Evolutionary conservation across 2,888 invertebrate genomes (phyloP).

Genomic region (Miltochrista miniata): DNA sequence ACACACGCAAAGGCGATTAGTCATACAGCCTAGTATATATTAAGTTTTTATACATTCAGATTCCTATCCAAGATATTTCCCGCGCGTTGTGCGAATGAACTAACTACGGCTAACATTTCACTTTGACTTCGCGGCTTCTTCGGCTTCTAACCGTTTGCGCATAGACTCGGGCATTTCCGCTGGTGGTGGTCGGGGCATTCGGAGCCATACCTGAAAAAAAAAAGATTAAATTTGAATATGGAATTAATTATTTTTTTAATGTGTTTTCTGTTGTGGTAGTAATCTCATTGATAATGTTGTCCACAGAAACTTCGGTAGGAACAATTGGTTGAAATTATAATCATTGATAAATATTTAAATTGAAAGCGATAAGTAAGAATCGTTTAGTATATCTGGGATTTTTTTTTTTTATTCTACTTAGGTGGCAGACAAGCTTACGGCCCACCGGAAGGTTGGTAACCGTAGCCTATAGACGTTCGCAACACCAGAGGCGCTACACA

Average conservation of each 20-base stretch:
- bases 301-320: conserved; percentile 69
- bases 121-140: conserved; percentile 63
- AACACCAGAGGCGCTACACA: no score
- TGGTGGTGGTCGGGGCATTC: conserved; percentile 97
- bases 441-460: no score
- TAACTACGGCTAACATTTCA: conserved; percentile 37
- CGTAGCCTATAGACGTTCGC: no score
- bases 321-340: conserved; percentile 68
- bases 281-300: conserved; percentile 51
- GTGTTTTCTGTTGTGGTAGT: background rate
- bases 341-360: conserved; percentile 44
- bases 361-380: no score
- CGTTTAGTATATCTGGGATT: no score
- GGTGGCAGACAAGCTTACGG: no score
- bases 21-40: background rate
- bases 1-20: background rate
- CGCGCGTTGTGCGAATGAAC: conserved; percentile 30
- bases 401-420: no score
- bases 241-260: background rate
- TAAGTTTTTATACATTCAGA: no score
- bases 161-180: conserved; percentile 97
- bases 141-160: conserved; percentile 86
- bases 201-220: conserved; percentile 82
- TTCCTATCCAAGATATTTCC: background rate
- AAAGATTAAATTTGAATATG: background rate